phyloP scores from a whole-genome alignment of 2,797 vertebrate genomes.

The Harpagifer antarcticus region DNA sequence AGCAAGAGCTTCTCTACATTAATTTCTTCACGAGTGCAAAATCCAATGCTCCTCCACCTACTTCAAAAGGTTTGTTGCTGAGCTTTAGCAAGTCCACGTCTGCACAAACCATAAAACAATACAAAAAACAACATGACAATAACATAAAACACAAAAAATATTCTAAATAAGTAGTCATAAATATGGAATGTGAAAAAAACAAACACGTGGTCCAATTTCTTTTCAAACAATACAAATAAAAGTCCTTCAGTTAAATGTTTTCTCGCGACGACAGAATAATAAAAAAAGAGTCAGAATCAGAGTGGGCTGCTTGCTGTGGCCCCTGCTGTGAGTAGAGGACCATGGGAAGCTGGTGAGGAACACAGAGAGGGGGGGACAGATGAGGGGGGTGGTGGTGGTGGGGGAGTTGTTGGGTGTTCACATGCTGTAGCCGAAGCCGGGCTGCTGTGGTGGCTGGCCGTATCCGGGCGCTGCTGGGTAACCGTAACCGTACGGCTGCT shows the following conservation, averaged over 20 bases:
- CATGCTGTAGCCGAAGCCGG: conserved; percentile 97
- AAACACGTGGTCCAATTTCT: conserved; percentile 88
- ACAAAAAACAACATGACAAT: conserved; percentile 77
- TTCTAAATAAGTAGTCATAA: conserved; percentile 85
- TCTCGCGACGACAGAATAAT: conserved; percentile 63
- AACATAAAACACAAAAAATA: conserved; percentile 56
- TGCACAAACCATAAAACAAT: conserved; percentile 89
- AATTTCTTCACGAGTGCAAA: conserved; percentile 98
- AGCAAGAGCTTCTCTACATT: conserved; percentile 93
- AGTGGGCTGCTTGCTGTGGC: conserved; percentile 87
- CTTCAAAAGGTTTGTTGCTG: conserved; percentile 83
- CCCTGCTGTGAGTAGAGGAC: conserved; percentile 92
- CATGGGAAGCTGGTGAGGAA: conserved; percentile 90
- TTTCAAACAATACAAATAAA: conserved; percentile 91
- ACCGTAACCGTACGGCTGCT: conserved; percentile 95
- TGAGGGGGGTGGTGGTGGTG: conserved; percentile 17
- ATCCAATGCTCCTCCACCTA: conserved; percentile 95
- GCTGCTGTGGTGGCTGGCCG: conserved; percentile 90
- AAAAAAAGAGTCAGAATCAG: conserved; percentile 73
- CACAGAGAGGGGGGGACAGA: conserved; percentile 82
- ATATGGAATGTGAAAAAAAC: conserved; percentile 96
- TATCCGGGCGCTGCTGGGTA: conserved; percentile 90
- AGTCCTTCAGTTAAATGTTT: conserved; percentile 91
- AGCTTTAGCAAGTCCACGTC: conserved; percentile 89
- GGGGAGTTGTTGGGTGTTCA: conserved; percentile 75